phyloP scores from a whole-genome alignment of 2,888 invertebrate species.

The Sphinx pinastri region DNA sequence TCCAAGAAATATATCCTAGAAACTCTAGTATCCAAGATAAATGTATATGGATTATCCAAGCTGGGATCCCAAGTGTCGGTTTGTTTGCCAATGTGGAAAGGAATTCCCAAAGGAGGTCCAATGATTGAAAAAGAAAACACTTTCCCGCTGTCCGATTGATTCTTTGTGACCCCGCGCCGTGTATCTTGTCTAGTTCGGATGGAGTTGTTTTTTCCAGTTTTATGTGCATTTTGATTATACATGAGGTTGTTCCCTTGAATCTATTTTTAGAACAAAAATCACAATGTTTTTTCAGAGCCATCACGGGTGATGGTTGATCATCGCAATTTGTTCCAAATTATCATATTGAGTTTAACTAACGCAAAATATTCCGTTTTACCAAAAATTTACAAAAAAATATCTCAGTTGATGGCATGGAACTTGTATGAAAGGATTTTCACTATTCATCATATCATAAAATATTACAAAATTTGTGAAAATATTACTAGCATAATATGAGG shows the following conservation, averaged over 20 bases:
- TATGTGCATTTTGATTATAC: slow-evolving; percentile 4
- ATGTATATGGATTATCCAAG: slow-evolving; percentile 32
- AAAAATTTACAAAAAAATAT: too few species aligned
- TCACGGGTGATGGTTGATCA: too few species aligned
- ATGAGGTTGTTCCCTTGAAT: background rate
- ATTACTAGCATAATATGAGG: too few species aligned
- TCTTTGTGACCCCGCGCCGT: slow-evolving; percentile 66
- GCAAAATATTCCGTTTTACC: too few species aligned
- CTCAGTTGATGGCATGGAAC: too few species aligned
- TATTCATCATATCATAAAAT: too few species aligned
- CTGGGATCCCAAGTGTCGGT: slow-evolving; percentile 52
- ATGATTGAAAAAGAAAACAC: slow-evolving; percentile 82
- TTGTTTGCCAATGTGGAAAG: slow-evolving; percentile 55
- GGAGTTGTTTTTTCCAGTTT: slow-evolving; percentile 15
- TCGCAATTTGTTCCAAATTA: too few species aligned
- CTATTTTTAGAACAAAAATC: background rate
- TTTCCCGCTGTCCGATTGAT: slow-evolving; percentile 76
- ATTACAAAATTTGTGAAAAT: too few species aligned
- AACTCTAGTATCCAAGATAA: slow-evolving; percentile 32
- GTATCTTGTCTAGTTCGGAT: slow-evolving; percentile 57
- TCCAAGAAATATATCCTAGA: background rate
- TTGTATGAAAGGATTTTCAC: too few species aligned
- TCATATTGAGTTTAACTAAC: too few species aligned
- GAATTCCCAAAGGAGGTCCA: slow-evolving; percentile 65
- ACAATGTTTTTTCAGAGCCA: too few species aligned